Evolutionary conservation across 2,888 invertebrate genomes (phyloP).

Genomic region (Rhagophthalmus giganteus): DNA sequence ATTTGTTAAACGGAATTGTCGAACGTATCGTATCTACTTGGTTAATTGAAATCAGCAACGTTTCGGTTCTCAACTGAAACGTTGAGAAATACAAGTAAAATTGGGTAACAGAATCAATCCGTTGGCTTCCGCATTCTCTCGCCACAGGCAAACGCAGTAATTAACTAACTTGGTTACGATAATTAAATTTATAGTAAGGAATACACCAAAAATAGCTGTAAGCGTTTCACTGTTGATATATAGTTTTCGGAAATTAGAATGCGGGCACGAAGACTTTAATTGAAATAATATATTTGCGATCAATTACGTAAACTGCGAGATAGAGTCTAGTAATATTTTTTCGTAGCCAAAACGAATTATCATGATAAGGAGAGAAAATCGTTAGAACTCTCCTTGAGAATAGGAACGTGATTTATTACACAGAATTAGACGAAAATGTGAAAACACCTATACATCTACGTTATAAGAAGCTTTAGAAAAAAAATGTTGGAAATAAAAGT

Average conservation of each 20-base stretch:
- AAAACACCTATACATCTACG: too few species aligned
- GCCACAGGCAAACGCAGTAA: constrained; percentile 42
- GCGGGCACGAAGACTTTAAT: constrained; percentile 31
- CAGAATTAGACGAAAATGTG: too few species aligned
- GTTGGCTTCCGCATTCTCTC: constrained; percentile 35
- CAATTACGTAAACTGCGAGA: constrained; percentile 16
- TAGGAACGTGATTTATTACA: too few species aligned
- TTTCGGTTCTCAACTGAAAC: constrained; percentile 22
- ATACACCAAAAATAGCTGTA: constrained; percentile 50
- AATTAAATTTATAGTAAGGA: constrained; percentile 52
- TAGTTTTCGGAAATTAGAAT: constrained; percentile 44
- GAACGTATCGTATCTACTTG: constrained; percentile 16
- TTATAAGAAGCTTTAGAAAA: too few species aligned
- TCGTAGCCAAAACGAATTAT: too few species aligned
- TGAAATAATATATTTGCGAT: constrained; percentile 23
- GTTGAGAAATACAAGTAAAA: constrained; percentile 23
- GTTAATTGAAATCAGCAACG: constrained; percentile 32
- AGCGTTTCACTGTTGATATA: constrained; percentile 43
- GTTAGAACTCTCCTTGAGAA: too few species aligned
- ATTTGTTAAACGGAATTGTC: constrained; percentile 19
- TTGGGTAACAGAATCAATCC: constrained; percentile 37
- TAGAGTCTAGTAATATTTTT: background rate
- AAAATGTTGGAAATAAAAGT: too few species aligned
- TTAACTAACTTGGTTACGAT: constrained; percentile 51
- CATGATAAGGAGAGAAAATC: too few species aligned